Evolutionary conservation across 2,113 vertebrate species (phyloP), one percentile per base, ranked within the genome.

Genomic region (Caranx melampygus): DNA sequence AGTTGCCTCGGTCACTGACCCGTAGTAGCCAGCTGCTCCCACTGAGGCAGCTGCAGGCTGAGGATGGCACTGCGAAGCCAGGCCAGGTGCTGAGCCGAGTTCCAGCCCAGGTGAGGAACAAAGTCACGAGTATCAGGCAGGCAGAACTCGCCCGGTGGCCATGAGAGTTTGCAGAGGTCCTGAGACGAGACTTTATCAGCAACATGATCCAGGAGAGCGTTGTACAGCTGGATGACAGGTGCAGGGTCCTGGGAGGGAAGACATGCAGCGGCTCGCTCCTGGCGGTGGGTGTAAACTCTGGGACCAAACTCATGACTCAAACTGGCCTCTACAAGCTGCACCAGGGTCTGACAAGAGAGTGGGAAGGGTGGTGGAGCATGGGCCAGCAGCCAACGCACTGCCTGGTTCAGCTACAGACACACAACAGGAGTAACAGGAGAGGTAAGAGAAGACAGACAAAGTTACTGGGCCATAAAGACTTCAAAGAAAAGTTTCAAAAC

Each of bases 91-190:
- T 90, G 87, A 0, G 92, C 79, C 0, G 86, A 72, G 74, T 99
- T 99, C 97, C 97, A 99, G 15, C 94, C 93, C 78, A 94, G 90
- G 70, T 97, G 96, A 15, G 98, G 97, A 68, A 99, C 91, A 58
- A 95, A 77, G 21, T 83, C 90, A 16, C 79, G 94, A 58, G 92
- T 95, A 0, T 95, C 94, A 0, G 92, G 92, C 66, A 93, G 84
- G 9, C 91, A 94, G 78, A 99, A 99, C 80, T 99, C 98, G 0
- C 87, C 79, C 0, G 97, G 91, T 3, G 98, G 98, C 97, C 97
- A 99, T 0, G 97, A 99, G 57, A 98, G 92, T 58, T 91, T 84
- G 40, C 88, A 89, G 4, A 99, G 93, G 34, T 94, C 93, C 62
- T 94, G 91, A 0, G 96, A 96, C 13, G 97, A 95, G 16, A 95